Conservation (phyloP, 2,113 vertebrate species). For the Spermophilus dauricus region DNA sequence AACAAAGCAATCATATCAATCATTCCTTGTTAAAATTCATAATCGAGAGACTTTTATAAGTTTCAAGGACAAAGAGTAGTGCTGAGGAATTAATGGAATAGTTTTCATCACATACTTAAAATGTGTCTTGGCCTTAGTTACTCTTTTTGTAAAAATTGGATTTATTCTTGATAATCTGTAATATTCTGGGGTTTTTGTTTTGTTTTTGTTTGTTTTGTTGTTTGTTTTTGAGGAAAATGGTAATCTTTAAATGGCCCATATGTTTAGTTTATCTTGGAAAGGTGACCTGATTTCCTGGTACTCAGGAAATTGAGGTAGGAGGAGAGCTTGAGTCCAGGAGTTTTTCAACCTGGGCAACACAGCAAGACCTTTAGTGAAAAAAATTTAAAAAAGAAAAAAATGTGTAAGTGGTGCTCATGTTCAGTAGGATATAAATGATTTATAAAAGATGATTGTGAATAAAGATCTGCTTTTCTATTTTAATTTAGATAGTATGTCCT, state of each 20-base stretch:
- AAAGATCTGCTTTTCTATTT: neutral
- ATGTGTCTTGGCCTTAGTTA: neutral
- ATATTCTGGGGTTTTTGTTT: neutral
- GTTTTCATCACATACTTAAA: neutral
- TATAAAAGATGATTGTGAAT: neutral
- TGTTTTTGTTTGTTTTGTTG: neutral
- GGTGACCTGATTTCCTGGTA: too few species aligned
- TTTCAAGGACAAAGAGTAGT: neutral
- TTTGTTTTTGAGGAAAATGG: neutral
- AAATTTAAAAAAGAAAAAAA: neutral
- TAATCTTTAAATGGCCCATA: neutral
- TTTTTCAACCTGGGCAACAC: neutral
- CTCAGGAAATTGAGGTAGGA: too few species aligned
- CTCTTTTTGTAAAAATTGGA: neutral
- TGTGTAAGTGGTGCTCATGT: neutral
- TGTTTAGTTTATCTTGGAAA: neutral
- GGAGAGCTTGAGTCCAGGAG: neutral
- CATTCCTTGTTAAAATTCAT: neutral
- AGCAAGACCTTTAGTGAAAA: neutral
- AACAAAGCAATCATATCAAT: neutral
- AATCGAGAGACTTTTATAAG: neutral
- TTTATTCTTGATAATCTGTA: constrained; percentile 41
- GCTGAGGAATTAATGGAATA: neutral
- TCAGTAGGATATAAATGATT: neutral
- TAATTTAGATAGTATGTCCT: neutral